Base-by-base conservation (phyloP, 2,113 vertebrate genomes). In the Neodon shergylaensis region DNA sequence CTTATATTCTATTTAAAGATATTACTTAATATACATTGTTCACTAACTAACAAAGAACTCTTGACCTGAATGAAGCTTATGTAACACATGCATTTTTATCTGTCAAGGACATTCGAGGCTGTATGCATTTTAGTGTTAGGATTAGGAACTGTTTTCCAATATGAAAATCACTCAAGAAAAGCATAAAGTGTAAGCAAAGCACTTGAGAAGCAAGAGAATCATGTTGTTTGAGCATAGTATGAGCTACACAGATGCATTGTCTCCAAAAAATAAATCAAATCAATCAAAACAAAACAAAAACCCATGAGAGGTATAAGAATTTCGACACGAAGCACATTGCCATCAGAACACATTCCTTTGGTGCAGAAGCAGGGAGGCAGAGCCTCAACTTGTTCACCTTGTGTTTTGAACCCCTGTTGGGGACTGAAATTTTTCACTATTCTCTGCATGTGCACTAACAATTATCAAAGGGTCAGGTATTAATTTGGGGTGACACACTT, bases 1-100 rank as follows among this genome's bases (percentile, higher is more conserved):
- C 19, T 93, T 92, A 49, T 88, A 83, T 92, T 65, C 42, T 90
- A 49, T 85, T 79, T 86, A 91, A 90, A 95, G 26, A 58, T 1
- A 44, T 88, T 90, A 73, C 61, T 96, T 72, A 92, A 84, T 54
- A 36, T 31, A 54, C 33, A 78, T 33, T n/a, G 9, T 70, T 44
- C 42, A 81, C 77, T 92, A 82, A 83, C 36, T 82, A 83, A 79
- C 54, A 54, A 10, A 78, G 63, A 96, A 91, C 12, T 91, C 83
- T n/a, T 3, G 22, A 74, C 52, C 76, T 68, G 17, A 85, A 63
- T 39, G 14, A 94, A 88, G 42, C 11, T 54, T 76, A 47, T 21
- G 39, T 77, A 78, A 73, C 14, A 74, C 2, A 44, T 16, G 7
- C 26, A 63, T 72, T 93, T 77, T 95, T 85, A 47, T 92, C 77